Base-by-base conservation (phyloP, 1,140 invertebrate species). In the Temnothorax nylanderi region DNA sequence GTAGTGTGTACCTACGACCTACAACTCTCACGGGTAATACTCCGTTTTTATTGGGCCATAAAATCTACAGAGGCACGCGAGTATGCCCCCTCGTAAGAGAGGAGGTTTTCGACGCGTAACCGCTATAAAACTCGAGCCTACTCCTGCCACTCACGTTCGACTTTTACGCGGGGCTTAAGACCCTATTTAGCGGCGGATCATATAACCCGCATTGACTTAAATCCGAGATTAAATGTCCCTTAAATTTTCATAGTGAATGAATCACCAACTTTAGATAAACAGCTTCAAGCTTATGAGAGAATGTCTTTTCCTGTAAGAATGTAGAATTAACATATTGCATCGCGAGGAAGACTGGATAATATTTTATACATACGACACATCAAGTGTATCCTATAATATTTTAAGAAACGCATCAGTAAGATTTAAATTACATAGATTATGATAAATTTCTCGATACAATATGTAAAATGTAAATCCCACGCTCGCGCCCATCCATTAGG, bases 11-110 rank as follows among this genome's bases (percentile, higher is more conserved):
- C n/a, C 7, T 74, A 74, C 65, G 49, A 54, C n/a, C 7, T 74
- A 74, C 65, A 69, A 69, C 88, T 65, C 69, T 75, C 54, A 49
- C 32, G 34, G 18, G 51, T 18, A 75, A 85, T 89, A 67, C 32
- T 58, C 88, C 88, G 47, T 49, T 89, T 89, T 89, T 85, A 89
- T 89, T 60, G 18, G 47, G n/a, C 51, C 58, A 26, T 89, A 89
- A 89, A 89, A 60, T 62, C 44, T 32, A 8, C 44, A 26, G 26
- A 85, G 58, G 77, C 72, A 54, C 41, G 49, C 26, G 84, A 56
- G 47, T n/a, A 11, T 34, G 34, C 49, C 60, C 34, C 34, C 51
- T 26, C 16, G 44, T 34, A 51, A 18, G 37, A 37, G 41, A 62
- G 44, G n/a, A 62, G 69, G n/a, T 60, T 87, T 67, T 60, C 54